Evolutionary conservation across 2,888 invertebrate species (phyloP), one percentile per base, ranked within the genome.

Genomic region (Agrotis exclamationis): DNA sequence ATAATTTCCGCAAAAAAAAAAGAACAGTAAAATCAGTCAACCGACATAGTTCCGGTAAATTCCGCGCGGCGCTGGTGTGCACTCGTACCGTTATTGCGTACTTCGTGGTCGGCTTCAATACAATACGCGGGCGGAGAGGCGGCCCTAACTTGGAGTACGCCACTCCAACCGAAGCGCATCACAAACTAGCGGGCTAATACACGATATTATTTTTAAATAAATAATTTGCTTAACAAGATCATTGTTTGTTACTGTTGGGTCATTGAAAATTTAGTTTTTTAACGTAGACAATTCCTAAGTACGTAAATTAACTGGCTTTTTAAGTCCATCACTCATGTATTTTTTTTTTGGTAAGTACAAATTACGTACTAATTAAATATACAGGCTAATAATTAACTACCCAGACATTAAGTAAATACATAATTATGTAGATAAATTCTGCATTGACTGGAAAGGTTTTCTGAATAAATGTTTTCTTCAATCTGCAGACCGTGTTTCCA

Each of bases 1-100:
- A 45, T 45, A 16, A 33, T 33, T 22, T 16, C 9, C 0, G 13
- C 13, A 13, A 53, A 70, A 71, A 28, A 16, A 53, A 51, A 45
- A 45, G 16, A 47, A 22, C 7, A 62, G 39, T 47, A 18, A 60
- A 60, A 18, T 56, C 20, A 56, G 68, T 18, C 48, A 59, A 65
- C 56, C 44, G 39, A 58, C 24, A 44, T 56, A 80, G 85, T 84
- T 85, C 85, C 48, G 63, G 39, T 48, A 65, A 70, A 56, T 59
- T 70, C 87, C 88, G 76, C 79, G 71, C 56, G 84, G 86, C 89
- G 90, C 88, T 87, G 81, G 83, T 83, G 86, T 67, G 73, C 75
- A 33, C 51, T 66, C 68, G 65, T 88, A 89, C 91, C 89, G 93
- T 92, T 92, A 91, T 79, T 78, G 79, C 71, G 56, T 64, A 78